These are phyloP conservation scores for Equus quagga DNA, from an alignment of 2,113 vertebrate genomes.

Conservation along the genomic window DNA sequence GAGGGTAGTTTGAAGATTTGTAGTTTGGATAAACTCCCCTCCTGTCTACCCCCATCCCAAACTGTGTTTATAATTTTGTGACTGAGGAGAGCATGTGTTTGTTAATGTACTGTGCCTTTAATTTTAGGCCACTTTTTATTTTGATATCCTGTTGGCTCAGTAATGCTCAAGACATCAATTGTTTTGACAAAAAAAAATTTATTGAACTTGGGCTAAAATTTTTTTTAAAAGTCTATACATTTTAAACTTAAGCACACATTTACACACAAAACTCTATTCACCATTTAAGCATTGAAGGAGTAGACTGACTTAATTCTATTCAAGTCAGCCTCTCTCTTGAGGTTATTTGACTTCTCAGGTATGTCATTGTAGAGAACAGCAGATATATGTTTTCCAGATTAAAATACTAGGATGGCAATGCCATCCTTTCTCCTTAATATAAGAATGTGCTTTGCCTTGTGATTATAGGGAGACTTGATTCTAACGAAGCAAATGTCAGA, in stretches of 20 bases:
- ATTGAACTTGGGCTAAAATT: constrained; percentile 93
- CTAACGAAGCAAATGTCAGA: constrained; percentile 88
- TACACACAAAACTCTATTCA: neutral
- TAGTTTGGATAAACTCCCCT: constrained; percentile 93
- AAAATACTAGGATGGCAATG: constrained; percentile 83
- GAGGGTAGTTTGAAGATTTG: constrained; percentile 90
- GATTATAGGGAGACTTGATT: constrained; percentile 81
- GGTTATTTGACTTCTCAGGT: constrained; percentile 82
- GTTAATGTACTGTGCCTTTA: constrained; percentile 99
- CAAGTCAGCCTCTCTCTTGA: constrained; percentile 72
- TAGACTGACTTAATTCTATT: constrained; percentile 28
- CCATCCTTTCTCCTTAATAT: constrained; percentile 87
- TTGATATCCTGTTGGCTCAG: constrained; percentile 96
- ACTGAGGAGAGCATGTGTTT: constrained; percentile 98
- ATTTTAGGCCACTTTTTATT: constrained; percentile 96
- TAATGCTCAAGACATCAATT: constrained; percentile 96
- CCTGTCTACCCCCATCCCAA: constrained; percentile 84
- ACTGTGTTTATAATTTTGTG: constrained; percentile 93
- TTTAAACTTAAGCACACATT: neutral
- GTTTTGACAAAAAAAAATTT: constrained; percentile 92
- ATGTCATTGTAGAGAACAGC: constrained; percentile 82
- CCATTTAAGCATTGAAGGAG: constrained; percentile 57
- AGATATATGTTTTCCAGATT: constrained; percentile 86
- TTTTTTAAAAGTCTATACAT: neutral
- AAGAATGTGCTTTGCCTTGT: constrained; percentile 87